Evolutionary conservation across 2,797 vertebrate species (phyloP).

Genomic region (Liparis tanakae): DNA sequence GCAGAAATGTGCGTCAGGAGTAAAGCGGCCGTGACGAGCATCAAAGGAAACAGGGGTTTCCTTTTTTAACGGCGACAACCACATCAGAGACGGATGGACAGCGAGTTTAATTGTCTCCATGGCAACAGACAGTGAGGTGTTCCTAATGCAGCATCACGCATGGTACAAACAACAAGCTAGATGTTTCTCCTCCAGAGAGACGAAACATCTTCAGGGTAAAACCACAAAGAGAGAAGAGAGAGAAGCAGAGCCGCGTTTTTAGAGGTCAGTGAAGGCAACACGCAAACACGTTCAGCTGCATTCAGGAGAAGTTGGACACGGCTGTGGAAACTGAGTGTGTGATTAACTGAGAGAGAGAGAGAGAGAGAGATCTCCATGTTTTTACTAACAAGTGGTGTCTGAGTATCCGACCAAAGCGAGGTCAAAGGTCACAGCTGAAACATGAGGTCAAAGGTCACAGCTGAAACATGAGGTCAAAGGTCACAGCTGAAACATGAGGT

Average conservation of each 20-base stretch:
- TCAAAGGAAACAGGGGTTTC: too few relatives aligned
- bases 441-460: too few relatives aligned
- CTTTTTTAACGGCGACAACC: too few relatives aligned
- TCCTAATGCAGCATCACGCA: too few relatives aligned
- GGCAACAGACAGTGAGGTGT: too few relatives aligned
- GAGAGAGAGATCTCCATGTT: slow-evolving; percentile 34
- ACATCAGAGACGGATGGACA: too few relatives aligned
- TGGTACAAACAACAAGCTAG: too few relatives aligned
- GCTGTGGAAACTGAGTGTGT: slow-evolving; percentile 50
- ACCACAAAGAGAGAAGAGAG: background rate
- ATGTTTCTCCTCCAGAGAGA: too few relatives aligned
- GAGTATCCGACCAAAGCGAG: slow-evolving; percentile 38
- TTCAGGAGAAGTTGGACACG: slow-evolving; percentile 45
- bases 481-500: slow-evolving; percentile 39
- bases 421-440: slow-evolving; percentile 73
- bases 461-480: too few relatives aligned
- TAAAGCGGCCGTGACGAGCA: too few relatives aligned
- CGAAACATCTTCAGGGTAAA: slow-evolving; percentile 6
- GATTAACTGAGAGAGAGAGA: background rate
- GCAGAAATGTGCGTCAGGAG: too few relatives aligned
- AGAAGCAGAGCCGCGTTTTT: slow-evolving; percentile 1
- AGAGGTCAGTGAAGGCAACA: slow-evolving; percentile 44
- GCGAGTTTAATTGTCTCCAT: too few relatives aligned
- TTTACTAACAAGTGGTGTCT: slow-evolving; percentile 55
- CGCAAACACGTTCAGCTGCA: slow-evolving; percentile 48